Conservation (phyloP, 2,113 vertebrate genomes). For the Ranitomeya imitator region DNA sequence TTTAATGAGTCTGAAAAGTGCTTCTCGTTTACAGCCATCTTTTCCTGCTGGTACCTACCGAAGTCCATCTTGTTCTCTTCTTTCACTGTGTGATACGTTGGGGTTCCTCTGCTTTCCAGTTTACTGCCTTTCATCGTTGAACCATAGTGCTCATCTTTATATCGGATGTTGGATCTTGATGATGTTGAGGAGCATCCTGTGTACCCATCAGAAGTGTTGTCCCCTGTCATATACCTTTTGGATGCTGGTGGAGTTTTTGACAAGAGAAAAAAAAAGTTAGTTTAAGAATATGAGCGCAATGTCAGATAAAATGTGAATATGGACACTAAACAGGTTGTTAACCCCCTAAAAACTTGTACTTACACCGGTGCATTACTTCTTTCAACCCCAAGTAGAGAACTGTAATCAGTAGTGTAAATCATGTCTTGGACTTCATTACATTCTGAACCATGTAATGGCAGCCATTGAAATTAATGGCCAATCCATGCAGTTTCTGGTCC, state of each 20-base stretch:
- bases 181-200: conserved; percentile 65
- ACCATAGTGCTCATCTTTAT: conserved; percentile 78
- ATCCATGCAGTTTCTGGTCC: no score
- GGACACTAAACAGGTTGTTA: no score
- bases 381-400: no score
- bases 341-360: no score
- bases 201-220: conserved; percentile 66
- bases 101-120: conserved; percentile 63
- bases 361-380: no score
- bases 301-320: not conserved
- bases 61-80: conserved; percentile 71
- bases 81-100: conserved; percentile 64
- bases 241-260: conserved; percentile 62
- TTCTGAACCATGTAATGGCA: no score
- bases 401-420: no score
- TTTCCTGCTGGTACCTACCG: conserved; percentile 65
- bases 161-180: conserved; percentile 64
- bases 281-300: not conserved
- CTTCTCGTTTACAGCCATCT: conserved; percentile 62
- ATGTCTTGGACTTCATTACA: no score
- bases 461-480: no score
- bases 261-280: not conserved
- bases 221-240: conserved; percentile 67
- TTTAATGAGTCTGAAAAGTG: conserved; percentile 64
- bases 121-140: conserved; percentile 63